These are phyloP conservation scores for Mythimna loreyi DNA, from an alignment of 2,888 invertebrate genomes.

Conservation along the genomic window DNA sequence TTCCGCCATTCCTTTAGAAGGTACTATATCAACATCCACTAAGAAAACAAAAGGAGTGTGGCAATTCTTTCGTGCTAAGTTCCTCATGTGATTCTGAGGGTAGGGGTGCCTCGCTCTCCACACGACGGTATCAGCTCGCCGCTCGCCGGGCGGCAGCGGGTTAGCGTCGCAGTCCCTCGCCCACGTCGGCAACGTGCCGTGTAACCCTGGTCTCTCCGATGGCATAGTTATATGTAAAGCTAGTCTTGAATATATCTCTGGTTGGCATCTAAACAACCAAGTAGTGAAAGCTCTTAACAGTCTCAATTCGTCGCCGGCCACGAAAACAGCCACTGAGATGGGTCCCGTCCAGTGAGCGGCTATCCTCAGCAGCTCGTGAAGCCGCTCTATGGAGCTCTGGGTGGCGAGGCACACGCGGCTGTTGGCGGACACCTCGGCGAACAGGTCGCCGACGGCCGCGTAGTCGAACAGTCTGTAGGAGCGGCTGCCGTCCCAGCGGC, in stretches of 20 bases:
- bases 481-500: conserved; percentile 94
- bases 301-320: conserved; percentile 94
- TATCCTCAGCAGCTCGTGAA: conserved; percentile 94
- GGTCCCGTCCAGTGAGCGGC: conserved; percentile 96
- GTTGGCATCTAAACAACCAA: conserved; percentile 94
- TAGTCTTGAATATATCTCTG: conserved; percentile 93
- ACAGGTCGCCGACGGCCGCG: conserved; percentile 93
- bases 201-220: conserved; percentile 90
- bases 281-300: conserved; percentile 93
- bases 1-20: conserved; percentile 93
- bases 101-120: conserved; percentile 95
- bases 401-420: conserved; percentile 94
- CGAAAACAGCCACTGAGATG: conserved; percentile 95
- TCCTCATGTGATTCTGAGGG: conserved; percentile 97
- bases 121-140: conserved; percentile 92
- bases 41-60: conserved; percentile 95
- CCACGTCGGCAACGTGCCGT: conserved; percentile 92
- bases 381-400: conserved; percentile 95
- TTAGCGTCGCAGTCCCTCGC: conserved; percentile 93
- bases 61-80: conserved; percentile 96
- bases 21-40: conserved; percentile 97
- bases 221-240: conserved; percentile 95
- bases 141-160: conserved; percentile 92
- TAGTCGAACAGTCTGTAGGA: conserved; percentile 94
- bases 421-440: conserved; percentile 90